phyloP scores from a whole-genome alignment of 2,113 vertebrate species.

The Delphinus delphis region DNA sequence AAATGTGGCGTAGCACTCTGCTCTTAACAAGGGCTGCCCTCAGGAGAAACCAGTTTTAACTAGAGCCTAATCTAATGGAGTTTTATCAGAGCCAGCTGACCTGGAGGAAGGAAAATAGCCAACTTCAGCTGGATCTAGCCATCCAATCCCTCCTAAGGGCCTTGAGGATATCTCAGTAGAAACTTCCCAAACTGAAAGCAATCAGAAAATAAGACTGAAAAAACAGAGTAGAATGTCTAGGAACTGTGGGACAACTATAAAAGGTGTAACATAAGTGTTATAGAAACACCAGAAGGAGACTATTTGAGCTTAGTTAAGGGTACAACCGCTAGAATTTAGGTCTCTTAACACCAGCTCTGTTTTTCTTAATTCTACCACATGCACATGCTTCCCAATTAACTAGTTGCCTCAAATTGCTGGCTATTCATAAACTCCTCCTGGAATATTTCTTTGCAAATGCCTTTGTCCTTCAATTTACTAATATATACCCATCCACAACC shows the following conservation, averaged over 20 bases:
- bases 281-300: neutral
- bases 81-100: neutral
- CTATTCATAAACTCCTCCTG: neutral
- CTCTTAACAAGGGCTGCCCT: neutral
- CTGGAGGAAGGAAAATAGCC: neutral
- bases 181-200: neutral
- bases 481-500: neutral
- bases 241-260: neutral
- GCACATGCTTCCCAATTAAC: too few relatives aligned
- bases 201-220: neutral
- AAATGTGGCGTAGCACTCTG: accelerated
- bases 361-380: neutral
- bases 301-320: neutral
- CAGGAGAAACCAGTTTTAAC: neutral
- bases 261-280: neutral
- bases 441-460: neutral
- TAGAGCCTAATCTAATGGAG: neutral
- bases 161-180: neutral
- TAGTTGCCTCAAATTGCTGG: neutral
- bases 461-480: neutral
- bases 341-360: neutral
- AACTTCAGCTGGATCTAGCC: neutral
- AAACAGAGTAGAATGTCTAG: too few relatives aligned
- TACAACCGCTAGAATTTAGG: neutral
- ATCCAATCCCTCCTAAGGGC: neutral